phyloP scores from a whole-genome alignment of 2,113 vertebrate species.

The Gallinago paraguaiae region DNA sequence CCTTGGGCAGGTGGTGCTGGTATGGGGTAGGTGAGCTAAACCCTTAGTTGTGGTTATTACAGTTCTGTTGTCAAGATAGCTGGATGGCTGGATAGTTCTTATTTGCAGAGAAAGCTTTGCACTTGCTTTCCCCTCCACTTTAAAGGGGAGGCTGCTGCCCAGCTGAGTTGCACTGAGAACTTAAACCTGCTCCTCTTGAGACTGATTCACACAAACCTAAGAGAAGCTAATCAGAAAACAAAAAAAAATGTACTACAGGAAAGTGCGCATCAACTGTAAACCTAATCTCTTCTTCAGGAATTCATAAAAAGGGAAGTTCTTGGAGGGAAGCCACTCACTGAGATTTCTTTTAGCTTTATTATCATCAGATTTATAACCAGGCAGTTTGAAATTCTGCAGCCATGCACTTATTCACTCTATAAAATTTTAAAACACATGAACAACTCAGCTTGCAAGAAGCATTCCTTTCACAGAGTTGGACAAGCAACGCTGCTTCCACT shows the following conservation, averaged over 20 bases:
- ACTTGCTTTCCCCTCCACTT: neutral
- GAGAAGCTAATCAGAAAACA: neutral
- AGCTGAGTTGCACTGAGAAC: neutral
- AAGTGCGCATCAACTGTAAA: neutral
- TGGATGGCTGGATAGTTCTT: neutral
- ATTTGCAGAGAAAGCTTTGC: neutral
- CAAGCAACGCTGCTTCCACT: neutral
- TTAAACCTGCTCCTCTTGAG: neutral
- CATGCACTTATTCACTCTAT: conserved; percentile 6
- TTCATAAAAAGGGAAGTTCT: neutral
- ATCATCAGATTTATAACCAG: conserved; percentile 51
- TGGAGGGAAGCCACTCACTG: neutral
- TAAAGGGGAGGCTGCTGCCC: neutral
- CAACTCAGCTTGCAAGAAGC: neutral
- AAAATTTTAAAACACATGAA: conserved; percentile 57
- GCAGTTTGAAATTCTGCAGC: conserved; percentile 38
- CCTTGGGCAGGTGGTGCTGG: neutral
- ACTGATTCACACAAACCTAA: accelerated
- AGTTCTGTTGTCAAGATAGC: neutral
- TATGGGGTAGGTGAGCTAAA: neutral
- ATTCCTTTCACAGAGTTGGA: neutral
- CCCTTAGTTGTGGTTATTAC: neutral
- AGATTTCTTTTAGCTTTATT: conserved; percentile 19
- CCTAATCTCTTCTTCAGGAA: neutral
- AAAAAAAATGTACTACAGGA: neutral